Base-by-base conservation (phyloP, 2,113 vertebrate species). In the Perca schrenkii region DNA sequence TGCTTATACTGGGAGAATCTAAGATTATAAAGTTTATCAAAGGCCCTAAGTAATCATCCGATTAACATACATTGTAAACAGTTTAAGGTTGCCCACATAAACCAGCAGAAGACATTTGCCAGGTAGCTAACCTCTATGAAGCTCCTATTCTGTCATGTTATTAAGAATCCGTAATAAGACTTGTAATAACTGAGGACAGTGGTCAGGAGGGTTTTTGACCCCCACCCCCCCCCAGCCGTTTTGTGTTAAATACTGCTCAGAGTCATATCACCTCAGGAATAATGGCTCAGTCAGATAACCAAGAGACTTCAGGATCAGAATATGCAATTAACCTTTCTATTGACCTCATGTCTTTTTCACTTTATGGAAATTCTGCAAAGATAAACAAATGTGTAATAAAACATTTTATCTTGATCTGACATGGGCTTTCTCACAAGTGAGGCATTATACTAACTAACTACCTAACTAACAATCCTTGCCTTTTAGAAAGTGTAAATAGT, bases 181-280 rank as follows among this genome's bases (percentile, higher is more conserved):
- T 52, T 47, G 73, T 61, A 58, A 53, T 58, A 61, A 31, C 34
- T 58, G 65, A 46, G 58, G 36, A 22, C 49, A 71, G n/a, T 66
- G 52, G 43, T 83, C 43, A 40, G 67, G 68, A 50, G 43, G 17
- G 49, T 67, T 62, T 40, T 43, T 22, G 47, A 57, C 8, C 40
- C 77, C n/a, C n/a, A n/a, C n/a, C n/a, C n/a, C n/a, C 68, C 31
- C 47, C 10, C 46, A 12, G 13, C 63, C n/a, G 2, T 31, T 31
- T 61, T 36, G 49, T 54, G 12, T 62, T 40, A 19, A 36, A 65
- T 43, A 21, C 12, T 56, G 64, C 50, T 67, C 56, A 50, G 68
- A 82, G 69, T 87, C 69, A 83, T 56, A 57, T 81, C 36, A 84
- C 52, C 43, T 79, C 61, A 78, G 63, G 73, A 83, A 70, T 52